Conservation (phyloP, 2,888 invertebrate genomes). For the Odontocerum albicorne region DNA sequence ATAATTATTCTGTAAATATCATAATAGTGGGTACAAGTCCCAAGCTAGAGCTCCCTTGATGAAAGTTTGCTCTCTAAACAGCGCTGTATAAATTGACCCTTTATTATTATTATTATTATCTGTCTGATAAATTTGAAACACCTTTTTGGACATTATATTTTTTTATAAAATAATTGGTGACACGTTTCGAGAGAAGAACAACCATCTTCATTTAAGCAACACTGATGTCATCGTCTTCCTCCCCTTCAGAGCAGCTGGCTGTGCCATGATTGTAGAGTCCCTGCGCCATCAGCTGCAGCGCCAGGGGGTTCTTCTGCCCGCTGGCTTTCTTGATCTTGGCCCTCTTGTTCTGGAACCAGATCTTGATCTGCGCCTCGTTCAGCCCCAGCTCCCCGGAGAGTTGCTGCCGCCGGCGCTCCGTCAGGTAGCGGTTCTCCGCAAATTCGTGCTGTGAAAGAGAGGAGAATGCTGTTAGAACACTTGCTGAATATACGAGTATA, state of each 20-base stretch:
- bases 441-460: conserved; percentile 74
- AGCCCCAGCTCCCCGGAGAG: conserved; percentile 76
- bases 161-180: too few species aligned
- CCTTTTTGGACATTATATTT: too few species aligned
- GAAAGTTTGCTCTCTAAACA: too few species aligned
- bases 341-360: conserved; percentile 96
- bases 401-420: conserved; percentile 80
- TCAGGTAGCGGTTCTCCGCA: conserved; percentile 88
- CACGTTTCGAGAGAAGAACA: too few species aligned
- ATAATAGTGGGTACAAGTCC: too few species aligned
- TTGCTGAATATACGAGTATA: too few species aligned
- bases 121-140: too few species aligned
- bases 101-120: too few species aligned
- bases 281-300: conserved; percentile 77
- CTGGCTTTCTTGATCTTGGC: conserved; percentile 84
- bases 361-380: conserved; percentile 96
- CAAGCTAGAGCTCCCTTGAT: too few species aligned
- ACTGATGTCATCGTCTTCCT: conserved; percentile 49
- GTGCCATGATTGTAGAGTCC: conserved; percentile 87
- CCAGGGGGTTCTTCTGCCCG: conserved; percentile 69
- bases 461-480: background rate
- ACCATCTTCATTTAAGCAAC: conserved; percentile 5
- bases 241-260: conserved; percentile 71
- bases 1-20: too few species aligned
- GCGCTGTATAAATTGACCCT: too few species aligned